Conservation (phyloP, 2,888 invertebrate genomes). For the Limnephilus lunatus region DNA sequence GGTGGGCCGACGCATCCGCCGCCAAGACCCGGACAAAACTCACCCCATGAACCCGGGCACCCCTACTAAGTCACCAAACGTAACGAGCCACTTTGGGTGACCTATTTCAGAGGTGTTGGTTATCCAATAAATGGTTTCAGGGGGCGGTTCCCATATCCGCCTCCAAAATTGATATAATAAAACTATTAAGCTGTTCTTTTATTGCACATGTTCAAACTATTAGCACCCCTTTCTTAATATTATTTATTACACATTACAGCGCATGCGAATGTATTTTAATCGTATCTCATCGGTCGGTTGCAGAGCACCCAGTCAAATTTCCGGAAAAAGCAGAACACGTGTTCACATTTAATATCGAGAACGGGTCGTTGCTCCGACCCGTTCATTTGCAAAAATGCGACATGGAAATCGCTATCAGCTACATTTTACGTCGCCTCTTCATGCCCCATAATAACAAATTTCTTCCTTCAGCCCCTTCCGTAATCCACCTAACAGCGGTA, state of each 20-base stretch:
- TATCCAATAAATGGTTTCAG: no score
- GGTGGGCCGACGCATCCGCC: no score
- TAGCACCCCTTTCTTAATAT: background rate
- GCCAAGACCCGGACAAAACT: no score
- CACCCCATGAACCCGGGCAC: no score
- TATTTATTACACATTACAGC: background rate
- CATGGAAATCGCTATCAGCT: background rate
- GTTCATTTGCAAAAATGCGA: background rate
- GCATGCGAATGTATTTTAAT: background rate
- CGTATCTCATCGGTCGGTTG: background rate
- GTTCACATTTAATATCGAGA: background rate
- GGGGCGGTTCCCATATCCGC: no score
- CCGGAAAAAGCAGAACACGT: background rate
- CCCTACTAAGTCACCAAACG: no score
- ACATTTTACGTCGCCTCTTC: no score
- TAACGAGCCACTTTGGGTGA: no score
- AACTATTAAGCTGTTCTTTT: background rate
- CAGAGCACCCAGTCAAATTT: background rate
- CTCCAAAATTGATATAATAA: no score
- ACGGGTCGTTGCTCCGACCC: background rate
- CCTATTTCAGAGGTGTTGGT: no score
- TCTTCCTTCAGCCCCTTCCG: background rate
- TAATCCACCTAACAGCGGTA: background rate
- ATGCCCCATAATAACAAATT: background rate
- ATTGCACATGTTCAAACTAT: background rate